Evolutionary conservation across 2,113 vertebrate genomes (phyloP).

Genomic region (Microtus pennsylvanicus): DNA sequence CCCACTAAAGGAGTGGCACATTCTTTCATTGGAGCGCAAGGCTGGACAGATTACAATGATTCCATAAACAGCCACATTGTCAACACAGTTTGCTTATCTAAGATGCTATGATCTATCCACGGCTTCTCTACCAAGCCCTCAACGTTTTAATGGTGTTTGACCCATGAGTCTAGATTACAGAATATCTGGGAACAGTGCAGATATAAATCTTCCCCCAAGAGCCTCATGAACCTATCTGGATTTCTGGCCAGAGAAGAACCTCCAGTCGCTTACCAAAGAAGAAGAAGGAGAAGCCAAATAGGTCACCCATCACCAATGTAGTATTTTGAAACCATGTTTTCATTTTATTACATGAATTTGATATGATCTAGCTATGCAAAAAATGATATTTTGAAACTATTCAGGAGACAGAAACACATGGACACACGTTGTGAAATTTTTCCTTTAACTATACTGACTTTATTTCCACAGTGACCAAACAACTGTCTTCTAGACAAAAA

Average conservation of each 20-base stretch:
- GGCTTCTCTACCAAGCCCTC: background rate
- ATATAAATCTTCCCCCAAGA: background rate
- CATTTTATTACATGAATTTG: background rate
- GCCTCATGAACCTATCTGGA: background rate
- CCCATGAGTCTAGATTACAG: background rate
- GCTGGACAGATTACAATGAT: background rate
- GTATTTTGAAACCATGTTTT: conserved; percentile 28
- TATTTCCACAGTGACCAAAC: background rate
- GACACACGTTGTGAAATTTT: background rate
- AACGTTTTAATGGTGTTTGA: background rate
- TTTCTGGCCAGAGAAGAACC: background rate
- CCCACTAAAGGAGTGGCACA: background rate
- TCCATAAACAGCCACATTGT: background rate
- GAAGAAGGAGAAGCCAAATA: background rate
- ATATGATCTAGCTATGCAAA: background rate
- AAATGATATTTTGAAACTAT: background rate
- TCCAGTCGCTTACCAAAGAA: background rate
- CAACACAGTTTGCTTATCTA: background rate
- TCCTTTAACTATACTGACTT: background rate
- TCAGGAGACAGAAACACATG: background rate
- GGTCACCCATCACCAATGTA: background rate
- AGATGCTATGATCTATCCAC: background rate
- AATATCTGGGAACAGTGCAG: background rate
- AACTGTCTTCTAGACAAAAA: background rate
- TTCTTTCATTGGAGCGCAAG: background rate